phyloP scores from a whole-genome alignment of 1,140 invertebrate genomes.

The Rhagoletis zephyria region DNA sequence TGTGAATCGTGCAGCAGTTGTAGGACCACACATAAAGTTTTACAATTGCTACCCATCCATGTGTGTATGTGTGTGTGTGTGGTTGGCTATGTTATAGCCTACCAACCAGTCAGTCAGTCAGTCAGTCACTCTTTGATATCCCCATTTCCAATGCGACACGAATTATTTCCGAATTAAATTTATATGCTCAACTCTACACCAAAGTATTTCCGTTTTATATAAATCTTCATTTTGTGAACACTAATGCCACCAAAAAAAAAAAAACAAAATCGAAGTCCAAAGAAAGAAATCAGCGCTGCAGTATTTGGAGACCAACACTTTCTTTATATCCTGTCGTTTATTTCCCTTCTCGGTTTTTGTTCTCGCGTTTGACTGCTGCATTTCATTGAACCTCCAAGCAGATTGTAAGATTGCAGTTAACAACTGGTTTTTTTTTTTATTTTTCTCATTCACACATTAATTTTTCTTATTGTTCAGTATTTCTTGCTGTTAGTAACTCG shows the following conservation, averaged over 20 bases:
- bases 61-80: background rate
- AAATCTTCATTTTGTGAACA: constrained; percentile 36
- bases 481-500: background rate
- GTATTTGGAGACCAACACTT: background rate
- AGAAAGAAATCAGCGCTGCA: background rate
- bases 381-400: background rate
- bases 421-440: background rate
- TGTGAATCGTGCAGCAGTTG: background rate
- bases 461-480: background rate
- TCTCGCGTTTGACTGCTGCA: background rate
- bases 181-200: constrained; percentile 42
- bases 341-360: background rate
- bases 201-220: constrained; percentile 46
- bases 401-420: constrained; percentile 27
- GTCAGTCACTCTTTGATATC: no score
- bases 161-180: constrained; percentile 43
- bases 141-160: background rate
- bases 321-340: constrained; percentile 5
- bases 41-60: no score
- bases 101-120: no score
- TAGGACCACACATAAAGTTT: background rate
- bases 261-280: background rate
- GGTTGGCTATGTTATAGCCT: no score
- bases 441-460: background rate
- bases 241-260: constrained; percentile 28